Evolutionary conservation across 2,113 vertebrate species (phyloP), one percentile per base, ranked within the genome.

Genomic region (Aplodontia rufa): DNA sequence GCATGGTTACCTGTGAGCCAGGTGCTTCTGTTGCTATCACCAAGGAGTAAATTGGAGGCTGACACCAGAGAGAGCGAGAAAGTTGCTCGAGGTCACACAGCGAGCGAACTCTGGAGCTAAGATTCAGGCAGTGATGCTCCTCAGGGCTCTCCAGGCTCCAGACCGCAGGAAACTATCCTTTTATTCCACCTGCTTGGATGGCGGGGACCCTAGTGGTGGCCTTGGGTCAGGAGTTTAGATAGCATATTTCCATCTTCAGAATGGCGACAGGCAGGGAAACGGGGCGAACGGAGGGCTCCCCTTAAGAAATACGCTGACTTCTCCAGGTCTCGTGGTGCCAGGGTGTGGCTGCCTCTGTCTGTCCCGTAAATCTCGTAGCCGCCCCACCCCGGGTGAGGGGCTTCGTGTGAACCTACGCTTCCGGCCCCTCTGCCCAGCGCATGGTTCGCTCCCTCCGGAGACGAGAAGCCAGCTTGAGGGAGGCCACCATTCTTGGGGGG

Each of bases 21-120:
- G 47, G 17, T 30, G 8, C 35, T 47, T 24, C 0, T 1, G 0
- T 19, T 19, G 0, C 20, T 11, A n/a, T 12, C 13, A 16, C 10
- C 91, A 42, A 22, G 24, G 12, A 19, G 6, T 4, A 79, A 76
- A 35, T 6, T 3, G n/a, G 30, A 66, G 42, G 24, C 83, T 0
- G n/a, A 72, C 90, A 26, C n/a, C 17, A 64, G 83, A 55, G 26
- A 53, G 53, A 26, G 42, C 5, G 35, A 66, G 84, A 14, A 12
- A 1, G 47, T 6, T 8, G 42, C 66, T 53, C 4, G 1, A 60
- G 32, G 58, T 42, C 47, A 30, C 88, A 40, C 30, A 42, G 82
- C 24, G 11, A 76, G 30, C 35, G 6, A 6, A 53, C 22, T 19
- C 11, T 40, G 55, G 17, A 87, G 2, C 49, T 24, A 8, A 35